Evolutionary conservation across 2,888 invertebrate species (phyloP), one percentile per base, ranked within the genome.

Genomic region (Alentia gelatinosa): DNA sequence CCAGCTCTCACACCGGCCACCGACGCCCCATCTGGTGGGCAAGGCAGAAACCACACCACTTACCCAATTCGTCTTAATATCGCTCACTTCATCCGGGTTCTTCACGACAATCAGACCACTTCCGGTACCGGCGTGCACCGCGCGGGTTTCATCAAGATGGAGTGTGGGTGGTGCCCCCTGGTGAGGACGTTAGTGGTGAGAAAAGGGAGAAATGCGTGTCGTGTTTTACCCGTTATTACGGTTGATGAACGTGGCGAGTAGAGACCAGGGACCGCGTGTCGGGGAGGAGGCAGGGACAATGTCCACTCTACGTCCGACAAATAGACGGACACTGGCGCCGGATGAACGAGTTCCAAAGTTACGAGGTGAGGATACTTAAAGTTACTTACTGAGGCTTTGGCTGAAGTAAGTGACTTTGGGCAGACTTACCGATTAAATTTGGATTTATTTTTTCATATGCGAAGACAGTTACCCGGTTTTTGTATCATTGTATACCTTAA

Each of bases 61-160:
- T 56, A 56, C 68, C 33, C 30, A 26, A 68, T 68, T 68, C 33
- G 5, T 68, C 68, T 68, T 68, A 68, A 79, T 79, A 79, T 79
- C 79, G 79, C 79, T 39, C 39, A 79, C 79, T 37, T 79, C 15
- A 79, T 79, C 79, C 79, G 39, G 79, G 79, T 79, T 39, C 39
- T 35, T 79, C 79, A 37, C 79, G 15, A 79, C 79, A 79, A 37
- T 79, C 79, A 79, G 79, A 19, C 5, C 37, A 79, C 79, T 79
- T 79, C 79, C 79, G 79, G 19, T 37, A 12, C 79, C 35, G 79
- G 7, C 39, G 37, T 35, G 74, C 74, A 74, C 74, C 30, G 74
- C 33, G 74, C 74, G 26, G 30, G 74, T 74, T 74, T 79, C 79
- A 79, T 79, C 26, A 79, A 79, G 79, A 79, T 79, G 35, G 39